phyloP scores from a whole-genome alignment of 2,113 vertebrate species.

The Apeltes quadracus region DNA sequence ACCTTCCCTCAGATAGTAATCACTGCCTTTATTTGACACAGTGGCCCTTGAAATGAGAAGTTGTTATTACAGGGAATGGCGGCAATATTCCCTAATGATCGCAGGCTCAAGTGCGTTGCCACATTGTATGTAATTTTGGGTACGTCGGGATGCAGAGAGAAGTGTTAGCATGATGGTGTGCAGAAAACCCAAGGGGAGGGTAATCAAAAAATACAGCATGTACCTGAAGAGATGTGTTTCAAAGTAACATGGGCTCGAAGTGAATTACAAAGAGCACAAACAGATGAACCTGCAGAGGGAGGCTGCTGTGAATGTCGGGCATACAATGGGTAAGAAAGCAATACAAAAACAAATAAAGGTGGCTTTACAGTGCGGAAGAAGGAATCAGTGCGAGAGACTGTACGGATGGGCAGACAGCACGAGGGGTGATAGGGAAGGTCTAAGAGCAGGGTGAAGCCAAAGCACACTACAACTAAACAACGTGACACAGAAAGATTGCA shows the following conservation, averaged over 20 bases:
- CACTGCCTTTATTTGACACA: conserved; percentile 27
- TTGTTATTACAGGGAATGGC: conserved; percentile 40
- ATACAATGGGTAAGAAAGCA: conserved; percentile 8
- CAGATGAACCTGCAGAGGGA: conserved; percentile 4
- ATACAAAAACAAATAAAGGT: conserved; percentile 45
- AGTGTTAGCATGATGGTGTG: conserved; percentile 2
- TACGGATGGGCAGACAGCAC: conserved; percentile 5
- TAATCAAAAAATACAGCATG: not conserved
- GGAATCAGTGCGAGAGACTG: conserved; percentile 9
- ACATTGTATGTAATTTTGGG: conserved; percentile 3
- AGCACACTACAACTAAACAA: conserved; percentile 25
- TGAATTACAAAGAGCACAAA: conserved; percentile 6
- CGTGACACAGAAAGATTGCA: conserved; percentile 8
- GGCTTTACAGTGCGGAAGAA: conserved; percentile 18
- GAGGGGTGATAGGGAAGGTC: conserved; percentile 9
- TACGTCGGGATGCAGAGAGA: conserved; percentile 8
- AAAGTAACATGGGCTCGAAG: not conserved
- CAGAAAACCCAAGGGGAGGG: not conserved
- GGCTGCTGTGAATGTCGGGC: conserved; percentile 22
- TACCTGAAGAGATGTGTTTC: conserved; percentile 6
- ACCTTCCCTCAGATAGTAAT: conserved; percentile 58
- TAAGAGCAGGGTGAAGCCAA: conserved; percentile 17
- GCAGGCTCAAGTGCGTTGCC: conserved; percentile 18
- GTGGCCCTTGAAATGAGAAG: conserved; percentile 37
- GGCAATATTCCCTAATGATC: conserved; percentile 39